These are phyloP conservation scores for Lumbricus terrestris DNA, from an alignment of 2,888 invertebrate species.

Conservation along the genomic window DNA sequence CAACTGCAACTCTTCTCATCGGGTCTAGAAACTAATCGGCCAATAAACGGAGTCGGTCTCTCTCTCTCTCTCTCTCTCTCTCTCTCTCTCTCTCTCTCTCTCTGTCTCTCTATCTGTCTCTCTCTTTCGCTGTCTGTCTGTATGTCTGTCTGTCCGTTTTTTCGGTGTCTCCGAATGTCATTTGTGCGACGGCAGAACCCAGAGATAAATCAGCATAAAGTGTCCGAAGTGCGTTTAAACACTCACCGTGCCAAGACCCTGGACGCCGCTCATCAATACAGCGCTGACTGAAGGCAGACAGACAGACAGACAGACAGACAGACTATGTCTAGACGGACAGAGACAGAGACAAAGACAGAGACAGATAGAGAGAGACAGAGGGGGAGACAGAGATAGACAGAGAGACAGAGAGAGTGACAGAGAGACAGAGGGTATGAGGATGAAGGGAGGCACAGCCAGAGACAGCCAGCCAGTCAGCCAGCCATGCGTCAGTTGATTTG, in stretches of 20 bases:
- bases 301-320: not conserved
- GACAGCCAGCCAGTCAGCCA: not conserved
- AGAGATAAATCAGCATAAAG: not conserved
- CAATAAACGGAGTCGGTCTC: not conserved
- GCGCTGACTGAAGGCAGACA: not conserved
- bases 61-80: not conserved
- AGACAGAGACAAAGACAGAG: not conserved
- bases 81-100: not conserved
- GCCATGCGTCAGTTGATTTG: not conserved
- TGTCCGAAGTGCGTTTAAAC: not conserved
- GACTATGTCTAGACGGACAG: too few relatives aligned
- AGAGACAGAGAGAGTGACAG: too few relatives aligned
- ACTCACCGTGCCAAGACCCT: slow-evolving; percentile 6
- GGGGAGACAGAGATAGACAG: too few relatives aligned
- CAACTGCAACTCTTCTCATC: not conserved
- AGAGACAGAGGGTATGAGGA: too few relatives aligned
- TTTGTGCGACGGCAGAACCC: not conserved
- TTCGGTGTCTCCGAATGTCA: not conserved
- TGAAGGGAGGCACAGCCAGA: too few relatives aligned
- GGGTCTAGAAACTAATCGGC: not conserved
- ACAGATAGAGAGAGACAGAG: too few relatives aligned
- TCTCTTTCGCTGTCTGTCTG: not conserved
- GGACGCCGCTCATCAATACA: not conserved
- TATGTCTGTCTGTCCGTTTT: not conserved
- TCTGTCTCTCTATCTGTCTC: not conserved